A percentile compares a stretch with the other conserved stretches of the same genome.
These are phyloP conservation scores for Osmerus eperlanus DNA, from an alignment of 2,113 vertebrate genomes.

Conservation along the genomic window DNA sequence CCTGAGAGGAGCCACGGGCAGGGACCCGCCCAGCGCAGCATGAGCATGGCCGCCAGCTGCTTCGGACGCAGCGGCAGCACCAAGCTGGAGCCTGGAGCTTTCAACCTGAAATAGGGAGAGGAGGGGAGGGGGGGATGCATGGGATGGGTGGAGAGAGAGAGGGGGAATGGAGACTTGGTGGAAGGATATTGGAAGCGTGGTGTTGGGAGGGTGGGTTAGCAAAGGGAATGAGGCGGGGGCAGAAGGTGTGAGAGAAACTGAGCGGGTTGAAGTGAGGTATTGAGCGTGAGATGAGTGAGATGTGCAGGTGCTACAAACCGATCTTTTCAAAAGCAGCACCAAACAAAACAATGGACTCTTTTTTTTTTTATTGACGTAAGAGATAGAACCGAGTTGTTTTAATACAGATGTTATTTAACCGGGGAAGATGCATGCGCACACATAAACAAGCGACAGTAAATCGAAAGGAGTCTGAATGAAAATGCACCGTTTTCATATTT, in stretches of 20 bases:
- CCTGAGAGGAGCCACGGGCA: slow-evolving; percentile 65
- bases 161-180: not conserved
- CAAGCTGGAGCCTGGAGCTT: slow-evolving; percentile 76
- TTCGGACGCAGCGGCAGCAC: slow-evolving; percentile 82
- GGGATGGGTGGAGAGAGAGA: slow-evolving; percentile 22
- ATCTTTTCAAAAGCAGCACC: slow-evolving; percentile 32
- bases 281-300: slow-evolving; percentile 33
- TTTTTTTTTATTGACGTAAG: slow-evolving; percentile 34
- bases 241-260: slow-evolving; percentile 8
- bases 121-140: not conserved
- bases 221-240: slow-evolving; percentile 3
- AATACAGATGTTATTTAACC: slow-evolving; percentile 31
- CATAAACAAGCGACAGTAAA: slow-evolving; percentile 17
- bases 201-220: slow-evolving; percentile 10
- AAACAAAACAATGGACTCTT: slow-evolving; percentile 29
- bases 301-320: slow-evolving; percentile 51
- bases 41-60: slow-evolving; percentile 88
- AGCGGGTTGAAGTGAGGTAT: slow-evolving; percentile 2
- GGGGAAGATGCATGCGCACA: slow-evolving; percentile 20
- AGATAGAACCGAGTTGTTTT: slow-evolving; percentile 31
- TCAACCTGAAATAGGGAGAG: slow-evolving; percentile 55
- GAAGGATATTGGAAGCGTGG: not conserved
- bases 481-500: not conserved
- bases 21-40: slow-evolving; percentile 73
- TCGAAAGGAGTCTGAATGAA: not conserved